Evolutionary conservation across 2,113 vertebrate genomes (phyloP), one percentile per base, ranked within the genome.

Genomic region (Silurus asotus): DNA sequence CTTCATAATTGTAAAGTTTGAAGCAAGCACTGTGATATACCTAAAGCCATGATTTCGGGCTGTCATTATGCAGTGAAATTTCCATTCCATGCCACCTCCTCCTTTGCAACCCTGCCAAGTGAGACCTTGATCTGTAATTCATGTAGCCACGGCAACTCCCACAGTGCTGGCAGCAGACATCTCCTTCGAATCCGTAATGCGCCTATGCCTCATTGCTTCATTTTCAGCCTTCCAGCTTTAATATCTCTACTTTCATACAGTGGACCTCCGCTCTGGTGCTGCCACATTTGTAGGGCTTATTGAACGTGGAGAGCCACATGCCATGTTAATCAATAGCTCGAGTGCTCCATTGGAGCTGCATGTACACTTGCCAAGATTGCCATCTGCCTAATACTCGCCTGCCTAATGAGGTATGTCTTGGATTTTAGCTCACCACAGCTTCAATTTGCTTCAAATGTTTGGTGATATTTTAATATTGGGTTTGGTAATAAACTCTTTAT

Each of bases 221-320:
- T 76, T 83, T 81, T 81, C 69, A 81, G 81, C 84, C 49, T 64
- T 75, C 67, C 75, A 83, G 77, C 86, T 87, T 77, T 83, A 64
- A 89, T 86, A 87, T 85, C 81, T 85, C 86, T 78, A 83, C 76
- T 87, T 83, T 88, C 84, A 88, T 84, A 86, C 80, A 17, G 74
- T 20, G 37, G 75, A 79, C 64, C 80, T 55, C 62, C 23, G 49
- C 62, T 48, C 61, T 56, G 64, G 61, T 37, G 61, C 25, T 81
- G 81, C 85, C 82, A 74, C 65, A 51, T 56, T 81, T 74, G 58
- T 28, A 65, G 58, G 61, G 75, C 61, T 84, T 58, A 78, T 67
- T 64, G 61, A 77, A 83, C 69, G 61, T 11, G 51, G 86, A 83
- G 81, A 69, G 81, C 56, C 72, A 77, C 28, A 49, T 56, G 80